These are phyloP conservation scores for Synanthedon myopaeformis DNA, from an alignment of 2,888 invertebrate species.

Conservation along the genomic window DNA sequence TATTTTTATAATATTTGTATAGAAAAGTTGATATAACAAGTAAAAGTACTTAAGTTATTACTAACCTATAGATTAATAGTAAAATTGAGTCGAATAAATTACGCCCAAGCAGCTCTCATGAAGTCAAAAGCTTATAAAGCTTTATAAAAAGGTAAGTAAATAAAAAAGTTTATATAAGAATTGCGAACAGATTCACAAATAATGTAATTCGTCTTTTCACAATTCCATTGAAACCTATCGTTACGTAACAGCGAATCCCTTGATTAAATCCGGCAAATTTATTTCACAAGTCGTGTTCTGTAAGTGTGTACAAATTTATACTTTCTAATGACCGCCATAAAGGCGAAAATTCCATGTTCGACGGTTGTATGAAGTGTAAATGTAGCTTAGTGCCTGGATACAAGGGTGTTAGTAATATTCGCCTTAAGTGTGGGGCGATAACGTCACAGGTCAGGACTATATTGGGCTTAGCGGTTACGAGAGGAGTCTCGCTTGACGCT, in stretches of 20 bases:
- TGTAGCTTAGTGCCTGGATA: conserved; percentile 5
- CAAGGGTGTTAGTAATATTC: conserved; percentile 13
- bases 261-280: conserved; percentile 18
- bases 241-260: conserved; percentile 35
- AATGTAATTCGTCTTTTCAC: conserved; percentile 11
- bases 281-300: background rate
- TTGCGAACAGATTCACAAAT: no score
- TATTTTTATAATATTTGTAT: no score
- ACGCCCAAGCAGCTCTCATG: no score
- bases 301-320: background rate
- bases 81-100: no score
- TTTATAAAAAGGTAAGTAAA: no score
- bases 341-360: background rate
- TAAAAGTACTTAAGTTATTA: no score
- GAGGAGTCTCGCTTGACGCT: conserved; percentile 55
- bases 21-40: no score
- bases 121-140: no score
- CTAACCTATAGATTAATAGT: no score
- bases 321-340: background rate
- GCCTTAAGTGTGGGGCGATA: conserved; percentile 40
- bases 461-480: conserved; percentile 53
- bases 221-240: conserved; percentile 31
- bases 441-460: conserved; percentile 52
- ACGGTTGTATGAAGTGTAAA: background rate
- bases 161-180: no score